These are phyloP conservation scores for Ranitomeya variabilis DNA, from an alignment of 2,113 vertebrate genomes.

Conservation along the genomic window DNA sequence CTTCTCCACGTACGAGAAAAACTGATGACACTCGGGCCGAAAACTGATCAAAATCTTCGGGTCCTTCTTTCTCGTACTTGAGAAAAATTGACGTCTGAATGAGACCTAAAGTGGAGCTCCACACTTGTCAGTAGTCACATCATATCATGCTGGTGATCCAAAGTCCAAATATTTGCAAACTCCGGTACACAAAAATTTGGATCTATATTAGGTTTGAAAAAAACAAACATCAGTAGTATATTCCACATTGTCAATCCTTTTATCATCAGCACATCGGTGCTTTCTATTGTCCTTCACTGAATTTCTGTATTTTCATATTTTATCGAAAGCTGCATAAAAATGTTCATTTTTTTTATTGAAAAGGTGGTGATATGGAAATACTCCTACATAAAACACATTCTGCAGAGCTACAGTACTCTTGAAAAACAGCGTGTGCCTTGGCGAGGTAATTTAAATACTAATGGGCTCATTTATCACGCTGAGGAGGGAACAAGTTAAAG, in stretches of 20 bases:
- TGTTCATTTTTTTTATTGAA: conserved; percentile 5
- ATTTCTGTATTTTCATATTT: neutral
- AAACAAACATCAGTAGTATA: neutral
- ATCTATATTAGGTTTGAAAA: neutral
- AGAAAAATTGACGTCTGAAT: no score
- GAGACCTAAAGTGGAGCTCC: no score
- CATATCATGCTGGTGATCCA: no score
- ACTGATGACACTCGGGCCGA: no score
- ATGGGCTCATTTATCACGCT: conserved; percentile 21
- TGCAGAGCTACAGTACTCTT: neutral
- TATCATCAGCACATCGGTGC: neutral
- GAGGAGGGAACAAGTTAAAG: conserved; percentile 1
- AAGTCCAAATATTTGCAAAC: neutral
- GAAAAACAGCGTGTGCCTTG: conserved; percentile 1
- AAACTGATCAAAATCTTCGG: no score
- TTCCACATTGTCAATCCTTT: neutral
- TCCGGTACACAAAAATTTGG: neutral
- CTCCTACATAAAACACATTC: conserved; percentile 6
- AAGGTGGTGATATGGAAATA: conserved; percentile 19
- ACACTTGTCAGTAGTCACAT: no score
- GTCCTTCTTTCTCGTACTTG: no score
- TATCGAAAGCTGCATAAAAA: neutral
- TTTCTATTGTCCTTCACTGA: neutral
- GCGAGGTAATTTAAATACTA: conserved; percentile 50
- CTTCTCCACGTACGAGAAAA: no score